A percentile compares a stretch with the other conserved stretches of the same genome.
phyloP scores from a whole-genome alignment of 2,888 invertebrate genomes.

The Cephonodes hylas region DNA sequence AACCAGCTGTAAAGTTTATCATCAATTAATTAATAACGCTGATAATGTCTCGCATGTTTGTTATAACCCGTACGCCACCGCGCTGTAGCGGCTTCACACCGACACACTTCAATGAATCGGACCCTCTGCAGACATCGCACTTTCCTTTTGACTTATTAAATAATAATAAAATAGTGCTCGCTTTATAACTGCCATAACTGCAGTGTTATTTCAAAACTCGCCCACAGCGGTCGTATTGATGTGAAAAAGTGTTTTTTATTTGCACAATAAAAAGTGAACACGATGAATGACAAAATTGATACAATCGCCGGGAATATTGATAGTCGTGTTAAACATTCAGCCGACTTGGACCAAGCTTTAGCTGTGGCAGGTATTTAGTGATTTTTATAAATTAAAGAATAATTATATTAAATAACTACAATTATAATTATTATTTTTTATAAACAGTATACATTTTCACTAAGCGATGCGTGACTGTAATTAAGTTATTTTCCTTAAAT shows the following conservation, averaged over 20 bases:
- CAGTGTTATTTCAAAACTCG: constrained; percentile 1
- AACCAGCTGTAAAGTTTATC: constrained; percentile 14
- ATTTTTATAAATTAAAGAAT: too few species aligned
- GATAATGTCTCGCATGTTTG: constrained; percentile 26
- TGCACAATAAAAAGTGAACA: background rate
- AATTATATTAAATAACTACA: background rate
- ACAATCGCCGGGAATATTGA: constrained; percentile 46
- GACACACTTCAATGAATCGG: constrained; percentile 25
- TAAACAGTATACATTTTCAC: background rate
- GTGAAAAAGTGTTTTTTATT: background rate
- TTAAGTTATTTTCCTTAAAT: too few species aligned
- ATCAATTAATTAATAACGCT: constrained; percentile 25
- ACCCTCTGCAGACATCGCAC: constrained; percentile 8
- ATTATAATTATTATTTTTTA: too few species aligned
- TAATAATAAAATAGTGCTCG: background rate
- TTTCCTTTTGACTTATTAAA: background rate
- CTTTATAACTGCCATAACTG: background rate
- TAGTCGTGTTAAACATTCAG: constrained; percentile 35
- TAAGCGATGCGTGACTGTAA: too few species aligned
- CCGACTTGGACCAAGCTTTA: constrained; percentile 63
- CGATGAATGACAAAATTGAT: constrained; percentile 40
- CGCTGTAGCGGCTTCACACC: constrained; percentile 14
- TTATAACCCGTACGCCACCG: constrained; percentile 14
- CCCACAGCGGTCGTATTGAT: background rate
- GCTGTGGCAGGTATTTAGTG: constrained; percentile 39